A percentile compares a stretch with the other conserved stretches of the same genome.
phyloP scores from a whole-genome alignment of 2,797 vertebrate species.

The Benthosema pterotum region DNA sequence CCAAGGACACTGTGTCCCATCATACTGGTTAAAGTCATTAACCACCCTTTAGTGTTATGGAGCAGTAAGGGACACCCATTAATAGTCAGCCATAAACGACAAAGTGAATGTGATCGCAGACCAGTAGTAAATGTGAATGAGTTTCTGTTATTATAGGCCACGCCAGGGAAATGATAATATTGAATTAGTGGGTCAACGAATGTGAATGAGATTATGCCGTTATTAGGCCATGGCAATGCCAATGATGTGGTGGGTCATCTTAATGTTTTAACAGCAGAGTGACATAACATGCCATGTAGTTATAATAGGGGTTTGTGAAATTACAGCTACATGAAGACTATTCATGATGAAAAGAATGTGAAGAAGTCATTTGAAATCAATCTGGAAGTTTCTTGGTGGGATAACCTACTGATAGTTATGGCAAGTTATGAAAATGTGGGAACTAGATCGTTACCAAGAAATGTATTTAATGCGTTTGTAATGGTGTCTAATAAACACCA shows the following conservation, averaged over 20 bases:
- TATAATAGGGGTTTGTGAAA: too few relatives aligned
- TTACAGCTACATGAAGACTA: too few relatives aligned
- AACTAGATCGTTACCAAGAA: too few relatives aligned
- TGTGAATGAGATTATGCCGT: too few relatives aligned
- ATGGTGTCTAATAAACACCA: too few relatives aligned
- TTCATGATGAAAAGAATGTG: too few relatives aligned
- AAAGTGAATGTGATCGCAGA: not conserved
- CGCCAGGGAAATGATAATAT: not conserved
- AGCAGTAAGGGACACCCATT: constrained; percentile 14
- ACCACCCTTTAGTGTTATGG: constrained; percentile 22
- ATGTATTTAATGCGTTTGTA: too few relatives aligned
- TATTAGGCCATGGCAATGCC: not conserved
- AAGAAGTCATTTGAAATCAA: too few relatives aligned
- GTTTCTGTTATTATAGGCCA: not conserved
- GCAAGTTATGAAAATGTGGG: too few relatives aligned
- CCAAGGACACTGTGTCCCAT: not conserved
- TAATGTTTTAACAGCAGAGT: not conserved
- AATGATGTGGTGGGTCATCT: not conserved
- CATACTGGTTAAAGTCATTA: constrained; percentile 14
- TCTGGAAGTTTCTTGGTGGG: too few relatives aligned
- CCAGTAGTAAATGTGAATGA: not conserved
- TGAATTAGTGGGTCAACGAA: not conserved
- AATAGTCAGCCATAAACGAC: constrained; percentile 9
- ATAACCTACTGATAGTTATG: too few relatives aligned
- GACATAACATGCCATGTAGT: too few relatives aligned